Conservation (phyloP, 92 coral and sea anemone species). For the Metridium senile region DNA sequence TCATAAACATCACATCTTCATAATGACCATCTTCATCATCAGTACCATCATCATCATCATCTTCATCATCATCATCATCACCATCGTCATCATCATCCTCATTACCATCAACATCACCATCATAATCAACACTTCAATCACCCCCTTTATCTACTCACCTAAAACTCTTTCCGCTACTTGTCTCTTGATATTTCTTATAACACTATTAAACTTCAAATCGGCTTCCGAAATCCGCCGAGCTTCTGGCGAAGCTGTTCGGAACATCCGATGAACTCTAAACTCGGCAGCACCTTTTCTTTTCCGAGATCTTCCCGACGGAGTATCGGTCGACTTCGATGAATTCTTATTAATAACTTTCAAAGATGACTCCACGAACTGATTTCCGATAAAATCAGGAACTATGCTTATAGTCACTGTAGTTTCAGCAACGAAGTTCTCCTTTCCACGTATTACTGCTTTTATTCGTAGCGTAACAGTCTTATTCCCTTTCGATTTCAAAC, state of each 20-base stretch:
- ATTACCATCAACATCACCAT: no score
- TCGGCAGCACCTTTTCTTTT: constrained; percentile 50
- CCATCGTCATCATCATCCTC: no score
- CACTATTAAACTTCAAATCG: constrained; percentile 73
- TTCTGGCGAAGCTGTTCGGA: constrained; percentile 82
- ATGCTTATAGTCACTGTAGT: constrained; percentile 72
- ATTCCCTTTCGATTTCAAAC: constrained; percentile 29
- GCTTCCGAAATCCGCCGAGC: constrained; percentile 87
- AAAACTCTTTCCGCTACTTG: constrained; percentile 62
- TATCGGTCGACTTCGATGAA: constrained; percentile 24
- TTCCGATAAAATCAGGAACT: constrained; percentile 84
- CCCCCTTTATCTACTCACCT: constrained; percentile 49
- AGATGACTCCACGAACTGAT: constrained; percentile 73
- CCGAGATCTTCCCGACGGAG: constrained; percentile 32
- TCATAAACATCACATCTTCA: no score
- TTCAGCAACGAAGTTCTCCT: constrained; percentile 45
- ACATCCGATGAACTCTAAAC: constrained; percentile 88
- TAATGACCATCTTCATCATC: no score
- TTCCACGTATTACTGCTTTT: constrained; percentile 44
- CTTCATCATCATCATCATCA: no score
- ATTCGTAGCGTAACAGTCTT: constrained; percentile 47
- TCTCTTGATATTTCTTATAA: constrained; percentile 72
- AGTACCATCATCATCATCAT: no score
- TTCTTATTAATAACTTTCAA: constrained; percentile 63
- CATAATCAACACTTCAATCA: no score